These are phyloP conservation scores for Popillia japonica DNA, from an alignment of 1,140 invertebrate genomes.

Conservation along the genomic window DNA sequence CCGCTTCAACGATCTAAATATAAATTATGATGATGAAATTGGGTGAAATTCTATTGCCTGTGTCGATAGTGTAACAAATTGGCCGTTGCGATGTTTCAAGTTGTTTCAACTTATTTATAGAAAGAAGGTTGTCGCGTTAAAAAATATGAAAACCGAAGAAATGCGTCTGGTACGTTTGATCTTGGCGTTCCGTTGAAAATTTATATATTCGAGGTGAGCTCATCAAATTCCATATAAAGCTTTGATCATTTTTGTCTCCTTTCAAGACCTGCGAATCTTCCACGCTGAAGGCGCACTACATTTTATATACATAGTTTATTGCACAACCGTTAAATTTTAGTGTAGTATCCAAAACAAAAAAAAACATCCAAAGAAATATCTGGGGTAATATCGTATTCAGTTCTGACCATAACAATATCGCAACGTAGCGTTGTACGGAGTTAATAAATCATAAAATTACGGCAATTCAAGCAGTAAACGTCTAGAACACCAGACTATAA, in stretches of 20 bases:
- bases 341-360: not conserved
- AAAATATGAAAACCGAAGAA: too few species aligned
- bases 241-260: too few species aligned
- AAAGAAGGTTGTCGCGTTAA: too few species aligned
- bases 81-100: too few species aligned
- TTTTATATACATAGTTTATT: not conserved
- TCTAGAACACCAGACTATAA: not conserved
- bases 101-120: too few species aligned
- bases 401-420: not conserved
- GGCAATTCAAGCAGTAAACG: constrained; percentile 1
- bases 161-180: too few species aligned
- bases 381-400: not conserved
- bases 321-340: not conserved
- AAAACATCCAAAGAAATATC: not conserved
- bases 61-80: too few species aligned
- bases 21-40: not conserved
- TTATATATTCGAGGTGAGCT: too few species aligned
- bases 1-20: constrained; percentile 12
- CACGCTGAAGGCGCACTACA: too few species aligned
- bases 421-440: not conserved
- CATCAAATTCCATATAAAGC: too few species aligned
- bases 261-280: too few species aligned
- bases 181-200: too few species aligned
- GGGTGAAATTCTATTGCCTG: not conserved
- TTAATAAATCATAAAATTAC: constrained; percentile 12